Conservation (phyloP, 2,797 vertebrate genomes). For the Rallus crepitans region DNA sequence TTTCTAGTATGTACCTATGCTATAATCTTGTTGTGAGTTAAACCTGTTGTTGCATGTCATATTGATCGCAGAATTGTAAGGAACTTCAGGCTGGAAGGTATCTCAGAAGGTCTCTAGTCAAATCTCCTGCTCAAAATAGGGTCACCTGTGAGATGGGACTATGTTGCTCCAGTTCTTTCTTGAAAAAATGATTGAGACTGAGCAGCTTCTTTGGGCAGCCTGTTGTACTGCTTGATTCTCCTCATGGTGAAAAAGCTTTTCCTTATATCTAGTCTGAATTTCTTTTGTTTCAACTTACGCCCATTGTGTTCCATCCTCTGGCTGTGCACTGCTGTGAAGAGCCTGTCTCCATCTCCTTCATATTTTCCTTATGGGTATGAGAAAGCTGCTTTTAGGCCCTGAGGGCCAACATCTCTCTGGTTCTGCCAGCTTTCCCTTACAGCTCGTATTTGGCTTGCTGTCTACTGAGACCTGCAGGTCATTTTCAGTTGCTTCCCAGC, state of each 20-base stretch:
- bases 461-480: neutral
- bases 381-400: neutral
- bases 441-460: neutral
- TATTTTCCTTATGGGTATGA: neutral
- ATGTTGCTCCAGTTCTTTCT: neutral
- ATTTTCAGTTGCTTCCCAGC: neutral
- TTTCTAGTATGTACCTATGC: neutral
- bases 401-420: neutral
- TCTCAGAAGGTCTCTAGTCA: neutral
- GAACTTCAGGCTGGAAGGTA: neutral
- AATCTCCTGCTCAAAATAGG: neutral
- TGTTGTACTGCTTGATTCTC: neutral
- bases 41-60: neutral
- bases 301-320: neutral
- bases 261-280: neutral
- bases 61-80: neutral
- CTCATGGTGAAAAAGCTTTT: neutral
- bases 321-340: neutral
- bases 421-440: neutral
- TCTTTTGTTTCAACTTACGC: neutral
- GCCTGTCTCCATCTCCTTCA: neutral
- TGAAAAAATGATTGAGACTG: neutral
- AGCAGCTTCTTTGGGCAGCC: neutral
- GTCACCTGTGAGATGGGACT: neutral
- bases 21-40: neutral